Base-by-base conservation (phyloP, 2,888 invertebrate genomes). In the Eristalinus sepulchralis region DNA sequence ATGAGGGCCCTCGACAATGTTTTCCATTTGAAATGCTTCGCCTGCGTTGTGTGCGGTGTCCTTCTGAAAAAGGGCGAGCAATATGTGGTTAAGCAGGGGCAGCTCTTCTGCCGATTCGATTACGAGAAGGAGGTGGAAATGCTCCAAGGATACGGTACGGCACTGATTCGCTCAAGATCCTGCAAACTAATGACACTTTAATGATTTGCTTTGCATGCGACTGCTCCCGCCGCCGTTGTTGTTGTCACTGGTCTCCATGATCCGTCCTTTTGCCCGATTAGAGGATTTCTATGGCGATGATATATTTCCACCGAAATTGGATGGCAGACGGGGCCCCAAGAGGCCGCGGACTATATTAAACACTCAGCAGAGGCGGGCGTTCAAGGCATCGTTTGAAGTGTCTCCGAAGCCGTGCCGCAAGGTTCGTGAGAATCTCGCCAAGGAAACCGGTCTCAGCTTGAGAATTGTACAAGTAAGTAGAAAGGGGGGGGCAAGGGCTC, bases 351-450 rank as follows among this genome's bases (percentile, higher is more conserved):
- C 97, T 17, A 97, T 97, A 89, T 94, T 97, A 62, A 97, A 97
- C 64, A 96, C 97, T 0, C 95, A 96, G 89, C 97, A 97, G 91
- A 92, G 97, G 88, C 93, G 96, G 88, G 96, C 97, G 88, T 97
- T 97, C 92, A 97, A 97, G 92, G 95, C 96, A 47, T 96, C 97
- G 20, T 97, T 97, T 92, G 97, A 97, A 93, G 94, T 96, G 89
- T 97, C 96, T 89, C 96, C 97, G 22, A 97, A 97, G 90, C 97
- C 97, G 2, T 97, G 96, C 90, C 93, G 97, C 89, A 97, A 97
- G 93, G 96, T 96, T 57, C 93, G 97, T 75, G 97, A 97, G 92
- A 95, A 96, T 79, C 93, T 97, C 83, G 97, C 97, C 11, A 96
- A 96, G 90, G 97, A 97, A 91, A 97, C 97, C 0, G 97, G 97